Evolutionary conservation across 2,888 invertebrate genomes (phyloP).

Genomic region (Drosophila dives): DNA sequence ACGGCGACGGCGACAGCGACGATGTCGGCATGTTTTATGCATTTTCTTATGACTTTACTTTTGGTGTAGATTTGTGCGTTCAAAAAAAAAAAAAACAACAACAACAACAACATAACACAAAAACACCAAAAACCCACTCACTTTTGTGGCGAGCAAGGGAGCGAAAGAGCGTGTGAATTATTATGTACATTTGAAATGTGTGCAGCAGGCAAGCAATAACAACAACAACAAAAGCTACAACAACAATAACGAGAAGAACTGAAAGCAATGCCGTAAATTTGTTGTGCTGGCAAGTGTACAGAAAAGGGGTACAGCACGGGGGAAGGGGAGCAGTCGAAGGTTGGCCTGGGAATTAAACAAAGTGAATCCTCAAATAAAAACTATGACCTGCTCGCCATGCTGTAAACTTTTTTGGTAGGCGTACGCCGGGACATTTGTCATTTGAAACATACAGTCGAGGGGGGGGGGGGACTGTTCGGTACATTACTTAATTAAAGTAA

Average conservation of each 20-base stretch:
- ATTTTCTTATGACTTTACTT: conserved; percentile 82
- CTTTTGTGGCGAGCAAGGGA: conserved; percentile 37
- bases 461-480: conserved; percentile 4
- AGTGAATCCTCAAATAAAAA: conserved; percentile 66
- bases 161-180: conserved; percentile 70
- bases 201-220: conserved; percentile 51
- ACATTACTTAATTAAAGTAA: conserved; percentile 77
- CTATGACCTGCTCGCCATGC: conserved; percentile 71
- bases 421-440: conserved; percentile 69
- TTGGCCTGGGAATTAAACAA: conserved; percentile 30
- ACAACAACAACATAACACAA: too few species aligned
- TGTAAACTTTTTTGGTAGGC: conserved; percentile 75
- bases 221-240: conserved; percentile 32
- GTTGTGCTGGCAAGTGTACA: conserved; percentile 63
- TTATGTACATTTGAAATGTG: conserved; percentile 80
- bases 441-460: conserved; percentile 39
- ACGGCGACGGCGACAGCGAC: conserved; percentile 56
- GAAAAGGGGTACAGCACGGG: conserved; percentile 28
- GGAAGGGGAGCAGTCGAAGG: background rate
- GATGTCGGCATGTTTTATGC: conserved; percentile 76
- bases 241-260: conserved; percentile 63
- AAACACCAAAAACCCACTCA: conserved; percentile 11
- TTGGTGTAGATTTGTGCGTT: conserved; percentile 77
- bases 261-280: conserved; percentile 79
- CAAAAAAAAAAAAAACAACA: background rate